These are phyloP conservation scores for Onychomys arenicola DNA, from an alignment of 2,797 vertebrate species.

Conservation along the genomic window DNA sequence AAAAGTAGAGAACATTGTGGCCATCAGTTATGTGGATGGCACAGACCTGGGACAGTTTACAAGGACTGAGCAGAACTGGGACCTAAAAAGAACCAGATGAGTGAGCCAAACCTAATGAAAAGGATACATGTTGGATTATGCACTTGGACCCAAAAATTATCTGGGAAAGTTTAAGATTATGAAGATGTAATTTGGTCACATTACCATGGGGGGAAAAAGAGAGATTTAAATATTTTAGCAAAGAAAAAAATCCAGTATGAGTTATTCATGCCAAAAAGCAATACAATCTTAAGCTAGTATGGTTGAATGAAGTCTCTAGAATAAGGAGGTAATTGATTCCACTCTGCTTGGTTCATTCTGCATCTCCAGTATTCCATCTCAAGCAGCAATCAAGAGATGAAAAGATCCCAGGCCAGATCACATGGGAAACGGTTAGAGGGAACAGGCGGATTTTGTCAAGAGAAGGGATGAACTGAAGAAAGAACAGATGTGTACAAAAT, in stretches of 20 bases:
- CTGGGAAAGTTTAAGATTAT: conserved; percentile 23
- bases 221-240: background rate
- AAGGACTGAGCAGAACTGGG: background rate
- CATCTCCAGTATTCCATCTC: background rate
- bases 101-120: conserved; percentile 23
- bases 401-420: background rate
- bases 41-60: background rate
- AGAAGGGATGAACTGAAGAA: background rate
- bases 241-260: background rate
- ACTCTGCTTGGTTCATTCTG: background rate
- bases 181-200: conserved; percentile 11
- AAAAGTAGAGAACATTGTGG: conserved; percentile 5
- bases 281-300: background rate
- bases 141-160: conserved; percentile 22
- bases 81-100: conserved; percentile 1
- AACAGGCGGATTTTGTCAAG: background rate
- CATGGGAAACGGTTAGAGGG: background rate
- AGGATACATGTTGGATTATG: background rate
- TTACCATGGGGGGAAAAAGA: background rate
- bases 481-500: background rate
- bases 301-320: background rate
- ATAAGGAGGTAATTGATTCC: background rate
- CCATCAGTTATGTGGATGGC: background rate
- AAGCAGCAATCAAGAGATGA: background rate
- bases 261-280: conserved; percentile 38